Conservation (phyloP, 2,888 invertebrate genomes). For the Cylloceria caligata region DNA sequence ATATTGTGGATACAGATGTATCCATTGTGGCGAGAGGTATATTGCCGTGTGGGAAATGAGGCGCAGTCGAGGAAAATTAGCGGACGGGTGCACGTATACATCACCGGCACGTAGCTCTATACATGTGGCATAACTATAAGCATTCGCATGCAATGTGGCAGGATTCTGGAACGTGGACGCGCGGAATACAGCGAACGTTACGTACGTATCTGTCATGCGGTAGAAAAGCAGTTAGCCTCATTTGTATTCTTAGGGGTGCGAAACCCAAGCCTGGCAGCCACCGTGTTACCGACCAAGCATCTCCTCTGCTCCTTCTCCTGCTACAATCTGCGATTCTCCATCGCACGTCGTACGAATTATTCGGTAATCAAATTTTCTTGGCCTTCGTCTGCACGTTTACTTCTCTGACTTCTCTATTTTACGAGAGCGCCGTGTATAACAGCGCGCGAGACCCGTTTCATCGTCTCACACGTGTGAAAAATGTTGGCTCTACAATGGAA, state of each 20-base stretch:
- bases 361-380: constrained; percentile 84
- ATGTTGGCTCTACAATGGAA: background rate
- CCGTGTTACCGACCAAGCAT: constrained; percentile 33
- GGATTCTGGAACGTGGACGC: constrained; percentile 63
- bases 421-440: constrained; percentile 58
- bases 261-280: constrained; percentile 66
- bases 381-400: constrained; percentile 49
- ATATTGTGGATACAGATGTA: constrained; percentile 6
- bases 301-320: constrained; percentile 15
- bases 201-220: constrained; percentile 71
- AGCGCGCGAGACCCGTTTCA: constrained; percentile 5
- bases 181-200: constrained; percentile 54
- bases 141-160: constrained; percentile 60
- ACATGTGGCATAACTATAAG: constrained; percentile 38
- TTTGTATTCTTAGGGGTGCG: constrained; percentile 83
- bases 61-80: constrained; percentile 63
- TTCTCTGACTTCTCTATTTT: constrained; percentile 67
- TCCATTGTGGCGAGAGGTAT: constrained; percentile 23
- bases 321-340: constrained; percentile 80
- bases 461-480: constrained; percentile 20
- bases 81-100: constrained; percentile 46
- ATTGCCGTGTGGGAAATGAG: constrained; percentile 59
- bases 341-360: constrained; percentile 84
- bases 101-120: constrained; percentile 47
- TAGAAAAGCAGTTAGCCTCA: constrained; percentile 82